Base-by-base conservation (phyloP, 2,797 vertebrate genomes). In the Vireo griseus region DNA sequence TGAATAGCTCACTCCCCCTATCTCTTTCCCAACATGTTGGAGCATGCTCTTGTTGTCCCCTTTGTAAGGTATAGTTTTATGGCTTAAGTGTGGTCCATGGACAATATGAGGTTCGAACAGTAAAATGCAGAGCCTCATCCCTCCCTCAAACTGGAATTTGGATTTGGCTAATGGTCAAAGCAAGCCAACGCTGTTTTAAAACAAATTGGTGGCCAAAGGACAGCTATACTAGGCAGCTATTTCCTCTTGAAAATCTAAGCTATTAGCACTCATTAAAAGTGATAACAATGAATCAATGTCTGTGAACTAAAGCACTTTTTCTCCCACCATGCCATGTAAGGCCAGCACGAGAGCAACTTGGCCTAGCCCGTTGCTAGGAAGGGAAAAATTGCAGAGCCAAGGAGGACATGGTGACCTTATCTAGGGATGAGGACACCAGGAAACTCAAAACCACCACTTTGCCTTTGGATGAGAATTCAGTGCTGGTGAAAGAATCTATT, bases 211-310 rank as follows among this genome's bases (percentile, higher is more conserved):
- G 71, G 91, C 73, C 66, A 68, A 89, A 77, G 72, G 65, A 65
- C 87, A 59, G 54, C 75, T 78, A 35, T 57, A 67, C 66, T 77
- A 52, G 79, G 72, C 65, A 92, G 48, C 29, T 90, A 74, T 90
- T 94, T 92, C 81, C 66, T 93, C 81, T 62, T 44, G 54, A 93
- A 91, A 95, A 94, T 72, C 55, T 88, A 65, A 83, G 47, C 12
- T 84, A 72, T 88, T 91, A 62, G 59, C 55, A 47, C 29, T 71
- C 69, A 31, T 88, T 86, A 75, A 55, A 91, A 92, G 63, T 82
- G 29, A 48, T 10, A 90, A 44, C 82, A 73, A 76, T 90, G 16
- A 91, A 94, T 83, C 78, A 91, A 78, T 52, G 17, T 58, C 76
- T 93, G 51, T 90, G 85, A 93, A 73, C 22, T 69, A 45, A 78